phyloP scores from a whole-genome alignment of 2,888 invertebrate species.

The Caenorhabditis sp. region DNA sequence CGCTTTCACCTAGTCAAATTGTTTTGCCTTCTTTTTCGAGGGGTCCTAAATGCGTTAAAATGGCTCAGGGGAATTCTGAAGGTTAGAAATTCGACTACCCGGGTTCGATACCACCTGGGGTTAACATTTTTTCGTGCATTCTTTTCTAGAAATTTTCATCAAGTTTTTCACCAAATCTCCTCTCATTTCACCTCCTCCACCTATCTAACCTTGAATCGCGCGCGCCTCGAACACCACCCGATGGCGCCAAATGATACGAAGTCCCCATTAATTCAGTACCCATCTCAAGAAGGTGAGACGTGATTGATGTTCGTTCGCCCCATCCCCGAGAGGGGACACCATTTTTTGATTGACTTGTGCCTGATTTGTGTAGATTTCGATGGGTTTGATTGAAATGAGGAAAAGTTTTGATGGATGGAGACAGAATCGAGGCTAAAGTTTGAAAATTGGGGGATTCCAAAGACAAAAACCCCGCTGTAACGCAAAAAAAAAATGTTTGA shows the following conservation, averaged over 20 bases:
- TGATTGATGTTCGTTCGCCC: constrained; percentile 43
- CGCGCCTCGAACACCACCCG: constrained; percentile 37
- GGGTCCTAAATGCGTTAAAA: no score
- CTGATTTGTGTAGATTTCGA: constrained; percentile 38
- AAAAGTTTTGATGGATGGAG: constrained; percentile 12
- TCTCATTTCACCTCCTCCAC: no score
- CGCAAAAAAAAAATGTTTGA: no score
- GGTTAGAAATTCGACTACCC: neutral
- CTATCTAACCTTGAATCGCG: constrained; percentile 12
- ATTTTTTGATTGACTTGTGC: constrained; percentile 38
- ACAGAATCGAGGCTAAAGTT: no score
- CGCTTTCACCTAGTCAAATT: no score
- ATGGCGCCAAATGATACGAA: constrained; percentile 58
- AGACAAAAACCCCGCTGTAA: no score
- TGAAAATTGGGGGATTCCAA: no score
- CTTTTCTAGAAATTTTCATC: neutral
- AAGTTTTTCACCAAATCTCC: no score
- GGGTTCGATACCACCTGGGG: neutral
- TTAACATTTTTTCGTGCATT: neutral
- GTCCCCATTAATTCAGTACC: neutral
- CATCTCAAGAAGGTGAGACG: constrained; percentile 14
- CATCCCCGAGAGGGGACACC: neutral
- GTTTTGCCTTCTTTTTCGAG: no score
- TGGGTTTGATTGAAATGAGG: constrained; percentile 20
- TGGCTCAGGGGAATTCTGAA: neutral